These are phyloP conservation scores for Sarcophaga carnaria DNA, from an alignment of 2,888 invertebrate species.

Conservation along the genomic window DNA sequence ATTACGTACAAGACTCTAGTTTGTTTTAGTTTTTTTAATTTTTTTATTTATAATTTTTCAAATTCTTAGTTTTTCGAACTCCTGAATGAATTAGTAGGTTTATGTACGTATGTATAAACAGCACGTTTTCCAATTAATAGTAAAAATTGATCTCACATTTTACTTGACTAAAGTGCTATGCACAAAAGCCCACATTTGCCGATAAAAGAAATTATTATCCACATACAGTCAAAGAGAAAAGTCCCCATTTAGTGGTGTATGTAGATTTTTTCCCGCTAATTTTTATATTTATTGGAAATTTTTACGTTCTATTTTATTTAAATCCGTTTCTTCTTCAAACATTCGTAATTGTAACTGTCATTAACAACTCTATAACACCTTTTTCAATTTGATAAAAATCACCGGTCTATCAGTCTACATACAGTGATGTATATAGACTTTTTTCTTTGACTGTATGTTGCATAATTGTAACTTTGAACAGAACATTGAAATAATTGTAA, in stretches of 20 bases:
- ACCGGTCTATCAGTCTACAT: no score
- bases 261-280: no score
- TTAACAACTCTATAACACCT: no score
- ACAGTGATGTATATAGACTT: no score
- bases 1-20: constrained; percentile 39
- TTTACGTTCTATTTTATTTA: not conserved
- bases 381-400: no score
- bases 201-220: constrained; percentile 17
- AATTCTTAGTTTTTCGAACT: not conserved
- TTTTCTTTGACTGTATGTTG: no score
- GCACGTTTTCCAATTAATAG: no score
- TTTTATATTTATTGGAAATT: no score
- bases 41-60: not conserved
- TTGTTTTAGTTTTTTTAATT: constrained; percentile 20
- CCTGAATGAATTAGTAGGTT: constrained; percentile 44
- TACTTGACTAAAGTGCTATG: constrained; percentile 51
- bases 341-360: no score
- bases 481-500: not conserved
- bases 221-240: not conserved
- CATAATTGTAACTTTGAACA: not conserved
- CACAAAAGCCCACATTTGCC: no score
- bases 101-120: not conserved
- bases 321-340: no score
- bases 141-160: constrained; percentile 13
- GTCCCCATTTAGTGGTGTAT: no score